Evolutionary conservation across 2,888 invertebrate species (phyloP).

Genomic region (Sceliomorpha sp.): DNA sequence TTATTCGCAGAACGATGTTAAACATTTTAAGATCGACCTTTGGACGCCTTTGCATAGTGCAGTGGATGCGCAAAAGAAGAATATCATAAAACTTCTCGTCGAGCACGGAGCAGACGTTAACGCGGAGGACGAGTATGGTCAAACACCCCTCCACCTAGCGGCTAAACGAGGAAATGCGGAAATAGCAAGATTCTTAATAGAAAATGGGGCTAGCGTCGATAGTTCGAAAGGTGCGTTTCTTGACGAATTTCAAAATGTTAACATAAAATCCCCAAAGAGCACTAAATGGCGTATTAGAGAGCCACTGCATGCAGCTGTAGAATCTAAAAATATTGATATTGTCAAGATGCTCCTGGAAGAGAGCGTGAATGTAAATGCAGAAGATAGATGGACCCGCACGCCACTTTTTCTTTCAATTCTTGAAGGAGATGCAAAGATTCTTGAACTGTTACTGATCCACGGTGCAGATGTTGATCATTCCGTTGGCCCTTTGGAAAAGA

Average conservation of each 20-base stretch:
- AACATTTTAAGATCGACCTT: slow-evolving; percentile 28
- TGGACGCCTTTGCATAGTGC: slow-evolving; percentile 48
- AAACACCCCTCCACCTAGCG: slow-evolving; percentile 42
- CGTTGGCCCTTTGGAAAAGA: slow-evolving; percentile 14
- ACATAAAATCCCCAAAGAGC: no score
- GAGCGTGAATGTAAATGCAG: slow-evolving; percentile 20
- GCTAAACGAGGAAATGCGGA: slow-evolving; percentile 32
- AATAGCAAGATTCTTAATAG: slow-evolving; percentile 27
- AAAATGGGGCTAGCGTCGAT: slow-evolving; percentile 37
- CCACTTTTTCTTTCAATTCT: slow-evolving; percentile 30
- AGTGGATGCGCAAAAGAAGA: slow-evolving; percentile 25
- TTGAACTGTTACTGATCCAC: slow-evolving; percentile 26
- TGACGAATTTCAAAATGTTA: neutral
- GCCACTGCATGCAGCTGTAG: slow-evolving; percentile 44
- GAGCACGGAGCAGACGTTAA: slow-evolving; percentile 30
- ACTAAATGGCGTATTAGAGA: slow-evolving; percentile 34
- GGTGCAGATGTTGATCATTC: slow-evolving; percentile 22
- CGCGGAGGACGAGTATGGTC: slow-evolving; percentile 41
- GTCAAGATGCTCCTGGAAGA: slow-evolving; percentile 27
- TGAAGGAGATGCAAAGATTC: slow-evolving; percentile 37
- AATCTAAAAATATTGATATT: slow-evolving; percentile 22
- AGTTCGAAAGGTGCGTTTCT: slow-evolving; percentile 1
- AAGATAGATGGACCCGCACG: slow-evolving; percentile 39
- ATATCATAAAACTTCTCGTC: slow-evolving; percentile 34
- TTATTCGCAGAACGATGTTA: slow-evolving; percentile 13